Base-by-base conservation (phyloP, 2,797 vertebrate species). In the Hypotaenidia okinawae region DNA sequence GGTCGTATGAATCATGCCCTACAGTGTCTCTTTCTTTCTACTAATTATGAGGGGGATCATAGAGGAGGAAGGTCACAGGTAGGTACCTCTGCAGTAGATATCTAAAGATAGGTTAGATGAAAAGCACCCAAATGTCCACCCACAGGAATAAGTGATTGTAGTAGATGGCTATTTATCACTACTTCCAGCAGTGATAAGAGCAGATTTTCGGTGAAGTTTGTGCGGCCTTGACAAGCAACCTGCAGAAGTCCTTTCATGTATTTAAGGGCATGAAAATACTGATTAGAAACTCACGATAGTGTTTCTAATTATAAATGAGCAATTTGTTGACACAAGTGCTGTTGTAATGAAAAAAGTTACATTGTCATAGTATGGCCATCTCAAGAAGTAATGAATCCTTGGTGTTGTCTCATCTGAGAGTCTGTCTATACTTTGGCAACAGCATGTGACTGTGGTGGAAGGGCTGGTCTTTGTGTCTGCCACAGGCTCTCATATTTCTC, bases 1-100 rank as follows among this genome's bases (percentile, higher is more conserved):
- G 93, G 93, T 90, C 79, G 25, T 41, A 84, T 81, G 87, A 94
- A 86, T 93, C 93, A 89, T 72, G 64, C 58, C 75, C 64, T 67
- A 18, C 17, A 64, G 24, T 72, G 51, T 74, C 82, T 89, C 22
- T 80, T 89, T 85, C 79, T 92, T 95, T 87, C 84, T 68, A 45
- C 27, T 89, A 84, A 93, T 87, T 87, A 43, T 91, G 68, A 87
- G 73, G 52, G 52, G 57, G 33, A 69, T 63, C 47, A 11, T 12
- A 45, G 49, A 70, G 39, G 41, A 24, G 68, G 35, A 68, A 90
- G 82, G 89, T 83, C 79, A 51, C 35, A 54, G 39, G 37, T 30
- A 84, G 63, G 22, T 73, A 33, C 61, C 61, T 82, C 78, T 85
- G 89, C 45, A 83, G 59, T 67, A 74, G 85, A 51, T 64, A 61